Base-by-base conservation (phyloP, 2,797 vertebrate species). In the Acestrorhynchus altus region DNA sequence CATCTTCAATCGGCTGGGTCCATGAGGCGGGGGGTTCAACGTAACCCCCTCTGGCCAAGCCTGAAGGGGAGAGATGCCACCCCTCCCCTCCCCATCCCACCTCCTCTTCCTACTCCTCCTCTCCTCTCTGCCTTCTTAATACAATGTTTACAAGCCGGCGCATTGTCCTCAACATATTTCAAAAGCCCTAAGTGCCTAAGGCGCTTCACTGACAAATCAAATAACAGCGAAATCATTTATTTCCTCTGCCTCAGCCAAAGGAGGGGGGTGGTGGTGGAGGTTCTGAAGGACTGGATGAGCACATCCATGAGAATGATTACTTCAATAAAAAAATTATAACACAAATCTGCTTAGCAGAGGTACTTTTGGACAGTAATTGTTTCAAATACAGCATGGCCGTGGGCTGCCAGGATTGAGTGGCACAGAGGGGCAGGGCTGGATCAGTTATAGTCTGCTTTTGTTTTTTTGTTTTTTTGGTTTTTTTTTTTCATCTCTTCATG, bases 121-220 rank as follows among this genome's bases (percentile, higher is more conserved):
- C 76, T 82, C 65, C 76, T 82, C 82, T 83, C 74, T 60, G 78
- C 83, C 78, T 72, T 65, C 88, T 86, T 87, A 88, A 84, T 90
- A 88, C 86, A 90, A 31, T 81, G 85, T 89, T 91, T 90, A 91
- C 89, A 90, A 90, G 92, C 90, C 79, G 85, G 89, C 84, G 88
- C 88, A 90, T 93, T 91, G 89, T 90, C 90, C 90, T 83, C 90
- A 93, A 93, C 93, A 94, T 95, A 94, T 94, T 94, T 95, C 93
- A 95, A 89, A 68, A 94, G 88, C 90, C 92, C 88, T 92, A 91
- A 93, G 90, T 88, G 88, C 94, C 90, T 84, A 87, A 85, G 90
- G 93, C 94, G 91, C 92, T 92, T 91, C 92, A 92, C 92, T 93
- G 93, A 94, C 94, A 96, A 95, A 95, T 95, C 92, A 92, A 95